These are phyloP conservation scores for Hartigia nigra DNA, from an alignment of 2,888 invertebrate genomes.

Conservation along the genomic window DNA sequence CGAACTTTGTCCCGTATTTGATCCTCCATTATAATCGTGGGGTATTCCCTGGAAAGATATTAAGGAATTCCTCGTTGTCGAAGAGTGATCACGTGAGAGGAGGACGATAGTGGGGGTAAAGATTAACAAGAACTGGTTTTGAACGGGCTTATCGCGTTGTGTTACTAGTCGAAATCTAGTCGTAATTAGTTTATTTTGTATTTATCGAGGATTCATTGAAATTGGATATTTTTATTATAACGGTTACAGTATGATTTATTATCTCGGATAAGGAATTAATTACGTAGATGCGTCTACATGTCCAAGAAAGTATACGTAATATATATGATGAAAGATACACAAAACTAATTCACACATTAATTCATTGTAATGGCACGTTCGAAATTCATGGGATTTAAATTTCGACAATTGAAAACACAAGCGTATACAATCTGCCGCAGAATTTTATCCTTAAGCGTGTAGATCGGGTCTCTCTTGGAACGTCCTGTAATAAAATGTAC, in stretches of 20 bases:
- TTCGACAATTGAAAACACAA: background rate
- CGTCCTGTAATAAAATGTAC: background rate
- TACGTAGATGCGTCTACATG: conserved; percentile 37
- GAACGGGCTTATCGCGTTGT: conserved; percentile 5
- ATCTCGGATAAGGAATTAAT: conserved; percentile 20
- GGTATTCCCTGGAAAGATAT: background rate
- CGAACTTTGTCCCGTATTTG: background rate
- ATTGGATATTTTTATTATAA: conserved; percentile 37
- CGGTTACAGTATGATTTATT: conserved; percentile 10
- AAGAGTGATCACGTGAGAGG: background rate
- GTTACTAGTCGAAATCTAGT: conserved; percentile 40
- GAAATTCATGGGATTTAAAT: background rate
- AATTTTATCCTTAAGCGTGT: background rate
- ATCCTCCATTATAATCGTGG: background rate
- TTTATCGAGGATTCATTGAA: conserved; percentile 30
- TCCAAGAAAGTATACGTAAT: conserved; percentile 43
- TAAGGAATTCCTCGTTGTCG: background rate
- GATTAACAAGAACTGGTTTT: background rate
- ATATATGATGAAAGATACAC: conserved; percentile 18
- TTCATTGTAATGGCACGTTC: background rate
- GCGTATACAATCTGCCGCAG: background rate
- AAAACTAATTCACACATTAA: background rate
- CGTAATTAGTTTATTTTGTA: conserved; percentile 38
- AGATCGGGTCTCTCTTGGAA: background rate
- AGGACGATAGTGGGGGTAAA: background rate